Evolutionary conservation across 2,797 vertebrate species (phyloP).

Genomic region (Schizopygopsis malacanthus): DNA sequence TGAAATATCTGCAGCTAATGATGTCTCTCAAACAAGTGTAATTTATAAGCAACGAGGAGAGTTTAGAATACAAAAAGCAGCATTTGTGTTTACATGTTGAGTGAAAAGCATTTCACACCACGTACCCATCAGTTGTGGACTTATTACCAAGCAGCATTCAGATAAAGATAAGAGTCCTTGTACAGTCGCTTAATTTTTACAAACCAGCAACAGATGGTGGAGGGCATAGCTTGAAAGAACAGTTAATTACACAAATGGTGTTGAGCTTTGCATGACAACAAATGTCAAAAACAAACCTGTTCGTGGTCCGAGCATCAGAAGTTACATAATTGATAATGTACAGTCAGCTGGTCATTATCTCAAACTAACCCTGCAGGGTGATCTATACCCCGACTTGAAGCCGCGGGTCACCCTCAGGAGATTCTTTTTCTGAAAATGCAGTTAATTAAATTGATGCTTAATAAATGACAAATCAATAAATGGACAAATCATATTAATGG

Average conservation of each 20-base stretch:
- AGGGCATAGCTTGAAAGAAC: conserved; percentile 1
- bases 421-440: neutral
- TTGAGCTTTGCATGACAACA: conserved; percentile 26
- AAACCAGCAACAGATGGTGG: conserved; percentile 40
- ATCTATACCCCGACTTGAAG: neutral
- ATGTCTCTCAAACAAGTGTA: neutral
- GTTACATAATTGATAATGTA: neutral
- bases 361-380: neutral
- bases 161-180: neutral
- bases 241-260: conserved; percentile 13
- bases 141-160: conserved; percentile 17
- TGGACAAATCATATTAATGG: neutral
- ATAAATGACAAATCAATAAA: too few relatives aligned
- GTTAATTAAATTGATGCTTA: neutral
- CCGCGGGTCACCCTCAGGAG: neutral
- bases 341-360: neutral
- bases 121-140: conserved; percentile 11
- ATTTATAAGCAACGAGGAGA: neutral
- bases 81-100: neutral
- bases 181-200: neutral
- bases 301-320: neutral
- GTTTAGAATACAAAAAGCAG: neutral
- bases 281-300: conserved; percentile 24
- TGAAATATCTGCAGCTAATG: neutral
- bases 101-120: conserved; percentile 4